phyloP scores from a whole-genome alignment of 92 coral and sea anemone species.

The Siderastrea siderea region DNA sequence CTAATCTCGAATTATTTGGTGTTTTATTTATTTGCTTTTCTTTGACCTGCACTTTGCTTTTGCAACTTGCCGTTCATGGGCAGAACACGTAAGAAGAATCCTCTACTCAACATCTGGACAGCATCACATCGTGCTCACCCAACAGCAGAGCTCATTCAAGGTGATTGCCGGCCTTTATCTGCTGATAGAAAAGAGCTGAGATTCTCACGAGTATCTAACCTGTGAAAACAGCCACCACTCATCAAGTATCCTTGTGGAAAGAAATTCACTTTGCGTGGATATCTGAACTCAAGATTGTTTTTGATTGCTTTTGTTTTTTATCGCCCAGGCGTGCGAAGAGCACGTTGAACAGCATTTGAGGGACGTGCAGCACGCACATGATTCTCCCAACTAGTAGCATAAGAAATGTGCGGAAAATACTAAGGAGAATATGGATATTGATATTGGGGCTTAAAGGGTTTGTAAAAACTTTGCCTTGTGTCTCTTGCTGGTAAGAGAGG shows the following conservation, averaged over 20 bases:
- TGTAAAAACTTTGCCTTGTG: too few species aligned
- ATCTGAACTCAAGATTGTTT: too few species aligned
- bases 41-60: background rate
- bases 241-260: too few species aligned
- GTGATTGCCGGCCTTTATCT: slow-evolving; percentile 12
- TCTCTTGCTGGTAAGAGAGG: too few species aligned
- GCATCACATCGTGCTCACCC: slow-evolving; percentile 63
- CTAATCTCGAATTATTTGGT: too few species aligned
- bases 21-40: background rate
- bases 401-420: slow-evolving; percentile 8
- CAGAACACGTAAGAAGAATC: slow-evolving; percentile 78
- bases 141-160: slow-evolving; percentile 68
- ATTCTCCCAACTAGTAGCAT: slow-evolving; percentile 32
- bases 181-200: background rate
- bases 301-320: background rate
- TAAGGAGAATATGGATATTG: too few species aligned
- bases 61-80: slow-evolving; percentile 87
- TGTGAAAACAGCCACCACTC: too few species aligned
- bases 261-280: too few species aligned
- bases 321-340: slow-evolving; percentile 44
- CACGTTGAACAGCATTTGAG: slow-evolving; percentile 29
- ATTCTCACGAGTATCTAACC: too few species aligned
- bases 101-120: slow-evolving; percentile 67
- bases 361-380: slow-evolving; percentile 36
- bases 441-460: too few species aligned